Conservation (phyloP, 2,888 invertebrate species). For the Ctena decussata region DNA sequence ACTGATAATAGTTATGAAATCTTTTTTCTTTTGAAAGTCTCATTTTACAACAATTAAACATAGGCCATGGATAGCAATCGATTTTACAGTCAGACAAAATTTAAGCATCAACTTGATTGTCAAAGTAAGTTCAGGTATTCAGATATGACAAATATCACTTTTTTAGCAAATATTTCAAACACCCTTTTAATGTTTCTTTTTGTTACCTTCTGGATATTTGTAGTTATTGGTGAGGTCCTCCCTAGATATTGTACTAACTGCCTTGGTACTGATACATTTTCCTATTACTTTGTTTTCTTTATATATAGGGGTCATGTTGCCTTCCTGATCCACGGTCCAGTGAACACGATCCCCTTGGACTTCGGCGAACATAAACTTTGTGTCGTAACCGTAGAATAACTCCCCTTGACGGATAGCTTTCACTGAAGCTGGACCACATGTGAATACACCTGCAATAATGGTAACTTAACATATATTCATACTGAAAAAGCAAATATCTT, state of each 20-base stretch:
- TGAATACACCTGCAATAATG: constrained; percentile 83
- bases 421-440: constrained; percentile 84
- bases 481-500: too few species aligned
- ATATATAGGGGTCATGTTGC: constrained; percentile 79
- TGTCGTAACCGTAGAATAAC: constrained; percentile 82
- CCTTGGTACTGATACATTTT: constrained; percentile 83
- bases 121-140: too few species aligned
- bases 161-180: too few species aligned
- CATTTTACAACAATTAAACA: too few species aligned
- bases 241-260: constrained; percentile 81
- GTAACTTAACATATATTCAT: too few species aligned
- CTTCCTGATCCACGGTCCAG: constrained; percentile 83
- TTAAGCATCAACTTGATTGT: too few species aligned
- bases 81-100: too few species aligned
- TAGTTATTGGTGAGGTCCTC: constrained; percentile 83
- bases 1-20: too few species aligned
- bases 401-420: constrained; percentile 82
- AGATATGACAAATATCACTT: too few species aligned
- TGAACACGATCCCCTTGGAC: constrained; percentile 84
- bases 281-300: constrained; percentile 78
- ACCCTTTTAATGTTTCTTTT: too few species aligned
- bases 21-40: too few species aligned
- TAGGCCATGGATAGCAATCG: too few species aligned
- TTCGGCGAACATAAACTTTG: constrained; percentile 85
- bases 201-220: constrained; percentile 82